These are phyloP conservation scores for Cryptoleucopteryx plumbea DNA, from an alignment of 2,113 vertebrate genomes.

Conservation along the genomic window DNA sequence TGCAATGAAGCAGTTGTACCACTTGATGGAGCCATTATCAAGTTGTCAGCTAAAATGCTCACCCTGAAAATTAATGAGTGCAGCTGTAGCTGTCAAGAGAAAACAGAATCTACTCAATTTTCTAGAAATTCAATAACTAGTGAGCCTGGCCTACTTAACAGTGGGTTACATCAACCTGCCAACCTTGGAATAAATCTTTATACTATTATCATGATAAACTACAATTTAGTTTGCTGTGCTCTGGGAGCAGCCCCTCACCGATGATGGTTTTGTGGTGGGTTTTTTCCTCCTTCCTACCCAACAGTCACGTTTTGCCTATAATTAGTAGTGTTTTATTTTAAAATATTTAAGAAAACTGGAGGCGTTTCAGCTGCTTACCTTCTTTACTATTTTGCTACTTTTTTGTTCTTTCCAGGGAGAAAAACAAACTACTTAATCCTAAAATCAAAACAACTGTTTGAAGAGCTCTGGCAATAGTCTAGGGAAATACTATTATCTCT, in stretches of 20 bases:
- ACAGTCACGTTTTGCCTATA: not conserved
- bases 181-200: not conserved
- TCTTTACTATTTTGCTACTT: not conserved
- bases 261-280: not conserved
- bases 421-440: not conserved
- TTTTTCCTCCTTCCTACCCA: not conserved
- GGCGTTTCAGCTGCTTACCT: not conserved
- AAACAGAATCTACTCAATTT: not conserved
- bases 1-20: not conserved
- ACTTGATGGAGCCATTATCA: constrained; percentile 11
- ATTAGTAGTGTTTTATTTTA: not conserved
- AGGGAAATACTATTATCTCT: not conserved
- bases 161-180: not conserved
- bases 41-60: not conserved
- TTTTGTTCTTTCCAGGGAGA: not conserved
- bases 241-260: not conserved
- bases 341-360: not conserved
- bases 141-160: not conserved
- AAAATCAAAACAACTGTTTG: not conserved
- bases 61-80: not conserved
- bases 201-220: not conserved
- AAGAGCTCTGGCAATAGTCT: not conserved
- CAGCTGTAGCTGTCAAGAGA: not conserved
- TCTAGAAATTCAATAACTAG: not conserved
- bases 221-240: not conserved